Evolutionary conservation across 2,888 invertebrate genomes (phyloP).

Genomic region (Pheosia gnoma): DNA sequence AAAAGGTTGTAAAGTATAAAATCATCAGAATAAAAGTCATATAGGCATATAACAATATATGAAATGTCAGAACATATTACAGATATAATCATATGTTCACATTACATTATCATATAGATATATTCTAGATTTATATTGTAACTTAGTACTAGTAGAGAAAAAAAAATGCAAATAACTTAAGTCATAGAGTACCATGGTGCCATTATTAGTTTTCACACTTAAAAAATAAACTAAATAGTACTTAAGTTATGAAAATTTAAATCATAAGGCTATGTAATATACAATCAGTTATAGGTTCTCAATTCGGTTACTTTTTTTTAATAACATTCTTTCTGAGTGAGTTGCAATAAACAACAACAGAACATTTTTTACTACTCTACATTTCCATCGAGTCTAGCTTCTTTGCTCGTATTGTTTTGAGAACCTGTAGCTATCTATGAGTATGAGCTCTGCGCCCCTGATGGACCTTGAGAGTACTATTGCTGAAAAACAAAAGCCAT

Average conservation of each 20-base stretch:
- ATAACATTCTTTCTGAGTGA: too few species aligned
- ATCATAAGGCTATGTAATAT: neutral
- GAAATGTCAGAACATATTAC: too few species aligned
- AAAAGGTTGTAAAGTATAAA: too few species aligned
- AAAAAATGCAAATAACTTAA: too few species aligned
- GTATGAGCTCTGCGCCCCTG: neutral
- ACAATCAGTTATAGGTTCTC: too few species aligned
- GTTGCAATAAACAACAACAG: neutral
- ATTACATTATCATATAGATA: too few species aligned
- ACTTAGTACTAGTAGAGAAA: too few species aligned
- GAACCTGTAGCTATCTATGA: constrained; percentile 4
- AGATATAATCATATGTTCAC: too few species aligned
- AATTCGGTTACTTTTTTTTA: too few species aligned
- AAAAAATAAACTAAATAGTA: neutral
- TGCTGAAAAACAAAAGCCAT: neutral
- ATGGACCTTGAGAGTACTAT: neutral
- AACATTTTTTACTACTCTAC: neutral
- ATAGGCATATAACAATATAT: too few species aligned
- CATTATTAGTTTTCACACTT: neutral
- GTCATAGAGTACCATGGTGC: constrained; percentile 1
- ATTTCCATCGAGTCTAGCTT: constrained; percentile 4
- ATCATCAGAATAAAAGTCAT: too few species aligned
- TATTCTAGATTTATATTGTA: too few species aligned
- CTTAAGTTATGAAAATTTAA: neutral
- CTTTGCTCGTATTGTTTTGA: constrained; percentile 1